Evolutionary conservation across 1,140 invertebrate species (phyloP), one percentile per base, ranked within the genome.

Genomic region (Parapsyche elsis): DNA sequence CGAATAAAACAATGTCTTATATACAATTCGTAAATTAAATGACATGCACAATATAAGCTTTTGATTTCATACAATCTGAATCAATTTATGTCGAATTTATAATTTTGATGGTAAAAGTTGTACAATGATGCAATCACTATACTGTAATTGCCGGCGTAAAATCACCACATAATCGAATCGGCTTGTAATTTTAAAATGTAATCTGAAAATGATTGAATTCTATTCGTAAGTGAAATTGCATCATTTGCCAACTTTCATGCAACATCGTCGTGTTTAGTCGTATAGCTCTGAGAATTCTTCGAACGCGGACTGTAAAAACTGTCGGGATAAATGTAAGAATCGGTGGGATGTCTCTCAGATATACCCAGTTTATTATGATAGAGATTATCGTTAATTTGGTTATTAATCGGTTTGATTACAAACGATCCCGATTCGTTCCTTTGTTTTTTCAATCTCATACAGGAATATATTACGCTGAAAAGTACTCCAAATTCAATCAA

Each of bases 401-500:
- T 86, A 61, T 87, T 85, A 30, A 85, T 76, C 67, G 85, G 84
- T 79, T 86, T 87, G 76, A 88, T 85, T 5, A 86, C 86, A 75
- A 87, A 86, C 1, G 86, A 84, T 53, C 86, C 85, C 5, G 86
- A 84, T 24, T 88, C 85, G 77, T 85, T 86, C 23, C 85, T 83
- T 14, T 84, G 85, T 78, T 85, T 89, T 0, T 86, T 88, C 0
- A 91, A 83, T 64, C 90, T 90, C 0, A 93, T 92, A 84, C 93
- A 95, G 0, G 92, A 92, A 26, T 94, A 88, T 21, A 95, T 89
- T 0, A 93, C 93, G 84, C 90, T 92, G 0, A 95, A 86, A 7
- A 95, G 86, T 0, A 94, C 91, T 49, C 89, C 90, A 57, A 95
- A 90, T 87, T 95, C 94, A 30, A 94, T 89, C 9, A 94, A 83